These are phyloP conservation scores for Phymatocera aterrima DNA, from an alignment of 2,888 invertebrate species.

Conservation along the genomic window DNA sequence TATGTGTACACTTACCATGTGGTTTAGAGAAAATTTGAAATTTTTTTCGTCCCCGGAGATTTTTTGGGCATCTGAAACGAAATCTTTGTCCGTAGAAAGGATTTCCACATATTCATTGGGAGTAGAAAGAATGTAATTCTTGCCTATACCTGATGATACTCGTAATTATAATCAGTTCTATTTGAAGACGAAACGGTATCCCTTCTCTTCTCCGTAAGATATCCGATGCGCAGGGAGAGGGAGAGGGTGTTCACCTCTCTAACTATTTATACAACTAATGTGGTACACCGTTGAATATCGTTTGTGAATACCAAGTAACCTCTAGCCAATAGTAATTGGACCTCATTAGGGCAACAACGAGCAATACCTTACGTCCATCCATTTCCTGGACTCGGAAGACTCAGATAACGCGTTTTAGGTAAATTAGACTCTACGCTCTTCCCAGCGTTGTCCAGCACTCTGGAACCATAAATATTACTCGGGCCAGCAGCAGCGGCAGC, in stretches of 20 bases:
- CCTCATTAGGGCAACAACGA: conserved; percentile 69
- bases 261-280: conserved; percentile 59
- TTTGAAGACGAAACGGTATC: no score
- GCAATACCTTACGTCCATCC: conserved; percentile 56
- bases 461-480: conserved; percentile 52
- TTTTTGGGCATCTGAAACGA: no score
- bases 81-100: no score
- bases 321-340: conserved; percentile 68
- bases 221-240: no score
- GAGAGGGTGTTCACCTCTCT: conserved; percentile 64
- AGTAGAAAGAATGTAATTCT: no score
- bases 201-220: no score
- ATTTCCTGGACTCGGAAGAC: conserved; percentile 46
- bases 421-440: conserved; percentile 58
- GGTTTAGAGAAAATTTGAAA: no score
- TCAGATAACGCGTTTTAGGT: conserved; percentile 62
- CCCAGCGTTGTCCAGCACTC: conserved; percentile 48
- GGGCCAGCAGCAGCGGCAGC: conserved; percentile 30
- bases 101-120: no score
- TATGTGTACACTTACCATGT: no score
- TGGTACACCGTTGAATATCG: conserved; percentile 64
- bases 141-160: no score
- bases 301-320: conserved; percentile 68
- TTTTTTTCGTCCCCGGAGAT: no score
- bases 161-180: no score